Conservation (phyloP, 2,888 invertebrate genomes). For the Polyploca ridens region DNA sequence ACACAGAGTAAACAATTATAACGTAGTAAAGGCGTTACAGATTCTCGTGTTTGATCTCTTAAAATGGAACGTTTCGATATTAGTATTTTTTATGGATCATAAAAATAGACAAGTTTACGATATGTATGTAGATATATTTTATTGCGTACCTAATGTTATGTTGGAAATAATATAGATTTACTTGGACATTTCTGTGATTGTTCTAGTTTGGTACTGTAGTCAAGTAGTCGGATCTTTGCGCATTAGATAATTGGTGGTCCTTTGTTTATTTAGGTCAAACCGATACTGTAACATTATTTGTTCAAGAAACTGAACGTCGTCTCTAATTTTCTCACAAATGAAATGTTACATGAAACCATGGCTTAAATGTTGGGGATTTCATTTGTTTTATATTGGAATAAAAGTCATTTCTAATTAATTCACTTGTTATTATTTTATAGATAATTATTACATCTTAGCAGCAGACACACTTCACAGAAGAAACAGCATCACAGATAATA, state of each 20-base stretch:
- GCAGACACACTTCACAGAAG: too few species aligned
- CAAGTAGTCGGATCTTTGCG: neutral
- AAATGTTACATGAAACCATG: slow-evolving; percentile 18
- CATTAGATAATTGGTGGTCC: neutral
- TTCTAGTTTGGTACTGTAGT: neutral
- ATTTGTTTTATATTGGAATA: too few species aligned
- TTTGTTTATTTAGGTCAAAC: slow-evolving; percentile 45
- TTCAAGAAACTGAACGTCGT: slow-evolving; percentile 25
- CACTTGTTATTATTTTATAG: too few species aligned
- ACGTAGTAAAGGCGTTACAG: slow-evolving; percentile 22
- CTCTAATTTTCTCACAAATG: slow-evolving; percentile 20
- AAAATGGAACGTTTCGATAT: neutral
- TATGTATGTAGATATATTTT: neutral
- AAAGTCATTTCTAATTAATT: too few species aligned
- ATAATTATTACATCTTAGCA: too few species aligned
- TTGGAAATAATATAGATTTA: neutral
- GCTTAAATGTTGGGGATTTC: too few species aligned
- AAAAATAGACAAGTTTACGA: slow-evolving; percentile 1
- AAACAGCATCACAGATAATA: too few species aligned
- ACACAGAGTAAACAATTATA: slow-evolving; percentile 21
- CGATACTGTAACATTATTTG: slow-evolving; percentile 39
- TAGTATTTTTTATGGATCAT: slow-evolving; percentile 6
- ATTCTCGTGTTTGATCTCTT: slow-evolving; percentile 19
- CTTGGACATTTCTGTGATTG: neutral
- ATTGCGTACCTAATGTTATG: neutral